A percentile compares a stretch with the other conserved stretches of the same genome.
Conservation (phyloP, 1,140 invertebrate species). For the Zaprionus taronus region DNA sequence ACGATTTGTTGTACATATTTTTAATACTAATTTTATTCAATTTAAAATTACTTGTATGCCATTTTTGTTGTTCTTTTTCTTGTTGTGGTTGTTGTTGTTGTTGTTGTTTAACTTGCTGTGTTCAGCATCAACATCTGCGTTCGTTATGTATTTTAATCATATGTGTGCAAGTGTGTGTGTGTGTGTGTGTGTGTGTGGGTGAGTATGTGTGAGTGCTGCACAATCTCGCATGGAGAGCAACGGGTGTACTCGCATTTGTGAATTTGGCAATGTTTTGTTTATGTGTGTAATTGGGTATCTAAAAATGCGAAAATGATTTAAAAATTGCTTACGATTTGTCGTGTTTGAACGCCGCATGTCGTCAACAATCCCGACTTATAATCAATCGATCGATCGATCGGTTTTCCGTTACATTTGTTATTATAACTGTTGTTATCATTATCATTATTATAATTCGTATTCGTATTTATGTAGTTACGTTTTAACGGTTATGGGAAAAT, state of each 20-base stretch:
- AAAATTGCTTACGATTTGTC: constrained; percentile 70
- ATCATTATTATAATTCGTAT: constrained; percentile 53
- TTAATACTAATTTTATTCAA: constrained; percentile 83
- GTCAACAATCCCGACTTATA: neutral
- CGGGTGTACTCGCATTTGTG: constrained; percentile 19
- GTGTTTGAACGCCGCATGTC: constrained; percentile 16
- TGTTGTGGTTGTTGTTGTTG: constrained; percentile 43
- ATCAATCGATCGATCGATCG: constrained; percentile 17
- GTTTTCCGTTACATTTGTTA: constrained; percentile 32
- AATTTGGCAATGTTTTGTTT: constrained; percentile 36
- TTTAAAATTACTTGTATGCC: constrained; percentile 82
- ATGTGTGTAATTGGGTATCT: constrained; percentile 43
- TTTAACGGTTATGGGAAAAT: constrained; percentile 75
- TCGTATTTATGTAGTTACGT: constrained; percentile 51
- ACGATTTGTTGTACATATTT: constrained; percentile 74
- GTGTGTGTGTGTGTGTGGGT: constrained; percentile 18
- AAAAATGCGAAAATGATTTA: constrained; percentile 77
- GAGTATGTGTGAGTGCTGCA: constrained; percentile 14
- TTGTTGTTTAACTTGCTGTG: constrained; percentile 32
- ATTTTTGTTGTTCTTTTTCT: constrained; percentile 41
- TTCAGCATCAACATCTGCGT: constrained; percentile 34
- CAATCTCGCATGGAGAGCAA: constrained; percentile 17
- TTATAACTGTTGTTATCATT: constrained; percentile 26
- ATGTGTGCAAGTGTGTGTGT: constrained; percentile 18
- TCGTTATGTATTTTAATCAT: constrained; percentile 60